Percentiles rank a stretch among this genome's conserved stretches.
Conservation (phyloP, 2,888 invertebrate genomes). For the Odiellus spinosus region DNA sequence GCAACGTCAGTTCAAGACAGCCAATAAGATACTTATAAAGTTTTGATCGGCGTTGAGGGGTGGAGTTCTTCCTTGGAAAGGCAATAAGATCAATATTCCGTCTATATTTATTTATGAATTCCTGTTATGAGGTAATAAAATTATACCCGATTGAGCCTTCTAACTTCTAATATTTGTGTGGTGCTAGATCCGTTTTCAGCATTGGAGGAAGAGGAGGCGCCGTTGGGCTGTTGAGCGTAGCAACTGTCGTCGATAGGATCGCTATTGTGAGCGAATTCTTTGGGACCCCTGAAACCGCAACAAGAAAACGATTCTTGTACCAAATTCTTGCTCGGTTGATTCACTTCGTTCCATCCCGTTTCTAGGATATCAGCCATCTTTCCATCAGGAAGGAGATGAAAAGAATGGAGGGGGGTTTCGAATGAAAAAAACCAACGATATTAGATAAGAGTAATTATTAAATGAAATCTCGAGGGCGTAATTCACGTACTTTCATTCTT, state of each 20-base stretch:
- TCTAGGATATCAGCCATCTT: conserved; percentile 28
- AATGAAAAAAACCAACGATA: neutral
- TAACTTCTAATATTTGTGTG: conserved; percentile 8
- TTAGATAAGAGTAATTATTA: neutral
- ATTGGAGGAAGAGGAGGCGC: conserved; percentile 9
- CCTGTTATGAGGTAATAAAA: too few species aligned
- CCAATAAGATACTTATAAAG: too few species aligned
- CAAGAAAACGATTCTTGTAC: conserved; percentile 29
- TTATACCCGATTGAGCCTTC: conserved; percentile 17
- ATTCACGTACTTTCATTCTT: conserved; percentile 12
- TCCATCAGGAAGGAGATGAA: neutral
- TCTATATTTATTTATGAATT: too few species aligned
- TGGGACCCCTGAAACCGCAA: conserved; percentile 29
- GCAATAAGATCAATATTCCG: too few species aligned
- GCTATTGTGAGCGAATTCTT: conserved; percentile 29
- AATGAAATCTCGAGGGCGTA: neutral
- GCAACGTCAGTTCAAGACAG: too few species aligned
- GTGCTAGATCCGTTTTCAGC: neutral
- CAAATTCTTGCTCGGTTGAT: conserved; percentile 28
- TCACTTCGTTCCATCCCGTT: conserved; percentile 29
- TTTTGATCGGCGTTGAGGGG: too few species aligned
- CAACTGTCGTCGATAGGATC: conserved; percentile 29
- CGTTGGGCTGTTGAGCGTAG: conserved; percentile 20
- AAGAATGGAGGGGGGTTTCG: neutral
- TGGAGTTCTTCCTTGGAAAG: too few species aligned